These are phyloP conservation scores for Macrochelys suwanniensis DNA, from an alignment of 2,797 vertebrate genomes.

Conservation along the genomic window DNA sequence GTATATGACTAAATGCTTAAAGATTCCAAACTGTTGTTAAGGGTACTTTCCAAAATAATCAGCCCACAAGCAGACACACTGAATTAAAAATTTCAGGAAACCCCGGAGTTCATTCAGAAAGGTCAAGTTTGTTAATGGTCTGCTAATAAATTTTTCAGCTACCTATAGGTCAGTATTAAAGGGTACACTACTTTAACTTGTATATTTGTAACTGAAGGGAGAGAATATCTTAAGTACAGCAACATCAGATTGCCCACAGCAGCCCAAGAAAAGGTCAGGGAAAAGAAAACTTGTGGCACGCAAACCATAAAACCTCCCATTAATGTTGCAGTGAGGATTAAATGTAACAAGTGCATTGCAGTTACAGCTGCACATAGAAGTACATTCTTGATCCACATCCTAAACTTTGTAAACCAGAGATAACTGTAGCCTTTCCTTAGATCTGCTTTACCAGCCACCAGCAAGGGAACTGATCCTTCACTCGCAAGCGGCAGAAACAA, in stretches of 20 bases:
- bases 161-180: background rate
- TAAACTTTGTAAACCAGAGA: background rate
- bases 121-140: background rate
- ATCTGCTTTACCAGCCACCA: background rate
- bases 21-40: background rate
- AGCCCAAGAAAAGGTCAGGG: background rate
- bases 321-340: background rate
- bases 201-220: background rate
- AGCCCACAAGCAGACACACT: background rate
- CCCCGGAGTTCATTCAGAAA: background rate
- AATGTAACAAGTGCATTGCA: background rate
- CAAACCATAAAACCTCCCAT: background rate
- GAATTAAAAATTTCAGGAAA: background rate
- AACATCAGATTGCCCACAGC: background rate
- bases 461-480: background rate
- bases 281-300: background rate
- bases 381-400: background rate
- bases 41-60: background rate
- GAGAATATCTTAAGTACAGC: background rate
- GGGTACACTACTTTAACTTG: background rate
- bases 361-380: rapidly evolving
- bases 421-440: background rate
- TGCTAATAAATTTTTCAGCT: background rate
- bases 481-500: background rate
- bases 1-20: background rate